Percentiles rank a stretch among this genome's conserved stretches.
Conservation (phyloP, 2,888 invertebrate species). For the Melanophora roralis region DNA sequence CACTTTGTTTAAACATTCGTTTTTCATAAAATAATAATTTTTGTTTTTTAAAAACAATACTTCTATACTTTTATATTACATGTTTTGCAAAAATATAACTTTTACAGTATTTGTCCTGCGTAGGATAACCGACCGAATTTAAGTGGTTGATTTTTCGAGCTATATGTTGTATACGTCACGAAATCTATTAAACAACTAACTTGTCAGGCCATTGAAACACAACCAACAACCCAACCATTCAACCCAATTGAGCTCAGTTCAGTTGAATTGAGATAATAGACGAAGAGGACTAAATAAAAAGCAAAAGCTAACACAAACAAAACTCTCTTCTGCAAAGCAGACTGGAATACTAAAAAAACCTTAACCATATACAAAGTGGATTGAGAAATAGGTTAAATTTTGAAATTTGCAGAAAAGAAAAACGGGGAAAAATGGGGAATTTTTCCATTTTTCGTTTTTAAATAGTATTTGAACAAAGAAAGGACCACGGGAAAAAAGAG, state of each 20-base stretch:
- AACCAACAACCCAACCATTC: conserved; percentile 50
- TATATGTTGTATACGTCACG: conserved; percentile 52
- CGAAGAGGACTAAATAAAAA: conserved; percentile 21
- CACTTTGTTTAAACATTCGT: no score
- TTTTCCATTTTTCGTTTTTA: not conserved
- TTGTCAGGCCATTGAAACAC: conserved; percentile 56
- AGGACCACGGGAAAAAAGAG: conserved; percentile 3
- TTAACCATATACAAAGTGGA: not conserved
- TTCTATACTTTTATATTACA: no score
- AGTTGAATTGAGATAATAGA: conserved; percentile 32
- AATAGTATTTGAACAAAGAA: not conserved
- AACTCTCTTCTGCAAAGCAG: not conserved
- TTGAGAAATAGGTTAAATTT: not conserved
- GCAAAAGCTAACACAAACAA: not conserved
- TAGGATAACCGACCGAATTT: conserved; percentile 26
- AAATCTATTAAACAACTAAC: conserved; percentile 55
- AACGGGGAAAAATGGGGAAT: conserved; percentile 50
- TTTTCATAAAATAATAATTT: no score
- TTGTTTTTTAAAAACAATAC: no score
- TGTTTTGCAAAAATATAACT: not conserved
- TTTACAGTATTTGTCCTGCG: conserved; percentile 28
- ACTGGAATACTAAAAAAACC: not conserved
- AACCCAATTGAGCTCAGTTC: conserved; percentile 45
- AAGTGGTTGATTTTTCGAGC: conserved; percentile 25
- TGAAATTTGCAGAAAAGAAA: conserved; percentile 11